These are phyloP conservation scores for Xestia ashworthii DNA, from an alignment of 2,888 invertebrate genomes.

Conservation along the genomic window DNA sequence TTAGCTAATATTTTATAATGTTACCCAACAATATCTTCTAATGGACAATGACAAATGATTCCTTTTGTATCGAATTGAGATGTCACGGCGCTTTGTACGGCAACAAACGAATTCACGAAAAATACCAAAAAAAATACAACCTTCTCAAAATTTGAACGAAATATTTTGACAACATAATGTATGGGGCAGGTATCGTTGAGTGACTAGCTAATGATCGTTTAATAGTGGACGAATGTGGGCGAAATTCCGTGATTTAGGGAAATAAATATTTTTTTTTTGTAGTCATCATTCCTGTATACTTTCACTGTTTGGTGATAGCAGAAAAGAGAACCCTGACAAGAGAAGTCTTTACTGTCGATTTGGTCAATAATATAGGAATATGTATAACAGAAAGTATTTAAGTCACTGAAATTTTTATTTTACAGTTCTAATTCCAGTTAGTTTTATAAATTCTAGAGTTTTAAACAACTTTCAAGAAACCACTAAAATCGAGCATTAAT, in stretches of 20 bases:
- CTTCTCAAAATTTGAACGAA: conserved; percentile 78
- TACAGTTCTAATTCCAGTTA: background rate
- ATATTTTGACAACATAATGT: conserved; percentile 90
- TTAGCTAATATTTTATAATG: conserved; percentile 80
- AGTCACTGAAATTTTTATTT: background rate
- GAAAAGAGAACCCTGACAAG: background rate
- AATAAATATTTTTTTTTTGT: conserved; percentile 8
- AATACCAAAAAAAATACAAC: conserved; percentile 76
- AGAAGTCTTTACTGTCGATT: background rate
- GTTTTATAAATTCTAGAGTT: background rate
- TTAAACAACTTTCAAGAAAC: background rate
- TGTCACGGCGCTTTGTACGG: conserved; percentile 83
- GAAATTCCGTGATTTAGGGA: conserved; percentile 31
- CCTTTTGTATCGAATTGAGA: conserved; percentile 86
- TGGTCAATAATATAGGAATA: background rate
- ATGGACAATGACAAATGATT: conserved; percentile 90
- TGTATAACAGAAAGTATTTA: background rate
- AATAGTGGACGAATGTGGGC: conserved; percentile 74
- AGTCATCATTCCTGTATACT: conserved; percentile 18
- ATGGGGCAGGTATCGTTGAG: conserved; percentile 81
- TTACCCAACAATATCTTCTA: conserved; percentile 87
- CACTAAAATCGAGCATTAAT: too few relatives aligned
- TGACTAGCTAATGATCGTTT: conserved; percentile 85
- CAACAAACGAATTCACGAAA: conserved; percentile 87
- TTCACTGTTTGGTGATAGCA: conserved; percentile 9